Conservation (phyloP, 1,140 invertebrate genomes). For the Belonocnema kinseyi region DNA sequence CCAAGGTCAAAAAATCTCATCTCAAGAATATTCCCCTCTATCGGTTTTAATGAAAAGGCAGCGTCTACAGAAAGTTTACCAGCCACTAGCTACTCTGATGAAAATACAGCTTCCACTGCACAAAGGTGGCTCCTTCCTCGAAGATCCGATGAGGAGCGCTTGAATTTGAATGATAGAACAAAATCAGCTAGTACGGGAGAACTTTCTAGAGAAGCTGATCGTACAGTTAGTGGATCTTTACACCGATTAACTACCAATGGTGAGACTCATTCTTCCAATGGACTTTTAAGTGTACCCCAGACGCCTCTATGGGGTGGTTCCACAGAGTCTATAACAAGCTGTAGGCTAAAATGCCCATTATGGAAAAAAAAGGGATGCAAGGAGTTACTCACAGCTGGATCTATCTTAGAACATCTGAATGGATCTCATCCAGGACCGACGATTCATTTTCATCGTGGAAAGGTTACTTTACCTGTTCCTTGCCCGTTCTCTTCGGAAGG, state of each 20-base stretch:
- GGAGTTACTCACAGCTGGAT: conserved; percentile 52
- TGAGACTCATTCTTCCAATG: conserved; percentile 34
- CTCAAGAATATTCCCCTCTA: conserved; percentile 50
- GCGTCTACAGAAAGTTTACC: conserved; percentile 69
- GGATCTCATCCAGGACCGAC: conserved; percentile 60
- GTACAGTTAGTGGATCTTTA: conserved; percentile 24
- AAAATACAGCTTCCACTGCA: conserved; percentile 41
- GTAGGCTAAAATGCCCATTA: conserved; percentile 62
- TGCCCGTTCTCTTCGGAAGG: conserved; percentile 60
- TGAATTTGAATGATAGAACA: conserved; percentile 54
- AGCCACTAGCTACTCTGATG: conserved; percentile 33
- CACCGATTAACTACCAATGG: conserved; percentile 32
- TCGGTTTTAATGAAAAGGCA: conserved; percentile 58
- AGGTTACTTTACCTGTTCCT: conserved; percentile 59
- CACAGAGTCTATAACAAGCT: conserved; percentile 61
- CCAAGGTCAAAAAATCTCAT: conserved; percentile 48
- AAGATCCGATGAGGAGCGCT: conserved; percentile 46
- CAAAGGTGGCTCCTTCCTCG: conserved; percentile 48
- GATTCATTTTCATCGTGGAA: conserved; percentile 64
- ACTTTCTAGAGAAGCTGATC: conserved; percentile 49
- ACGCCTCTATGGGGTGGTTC: conserved; percentile 67
- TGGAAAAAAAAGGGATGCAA: conserved; percentile 49
- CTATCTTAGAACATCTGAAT: conserved; percentile 62
- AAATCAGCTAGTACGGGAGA: conserved; percentile 72
- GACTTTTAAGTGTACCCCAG: conserved; percentile 52